Evolutionary conservation across 2,113 vertebrate genomes (phyloP).

Genomic region (Anhinga rufa): DNA sequence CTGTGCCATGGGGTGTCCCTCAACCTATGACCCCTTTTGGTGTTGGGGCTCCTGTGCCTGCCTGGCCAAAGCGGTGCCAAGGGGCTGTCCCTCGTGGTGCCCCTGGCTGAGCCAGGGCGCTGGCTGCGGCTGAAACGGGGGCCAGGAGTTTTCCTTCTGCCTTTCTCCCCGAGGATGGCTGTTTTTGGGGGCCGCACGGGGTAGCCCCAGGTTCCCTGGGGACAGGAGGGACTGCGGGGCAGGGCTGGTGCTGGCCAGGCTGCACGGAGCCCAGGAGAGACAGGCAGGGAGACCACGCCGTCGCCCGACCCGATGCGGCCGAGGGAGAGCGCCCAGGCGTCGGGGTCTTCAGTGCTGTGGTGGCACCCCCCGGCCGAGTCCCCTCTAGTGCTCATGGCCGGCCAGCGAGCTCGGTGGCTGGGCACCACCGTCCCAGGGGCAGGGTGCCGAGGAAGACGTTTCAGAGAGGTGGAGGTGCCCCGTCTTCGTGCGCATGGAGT

Average conservation of each 20-base stretch:
- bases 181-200: not conserved
- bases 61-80: not conserved
- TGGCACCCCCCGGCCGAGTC: not conserved
- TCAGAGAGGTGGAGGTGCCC: not conserved
- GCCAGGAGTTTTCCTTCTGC: not conserved
- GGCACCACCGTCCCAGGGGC: not conserved
- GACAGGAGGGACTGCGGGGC: not conserved
- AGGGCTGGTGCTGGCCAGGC: not conserved
- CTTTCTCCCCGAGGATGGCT: not conserved
- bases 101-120: not conserved
- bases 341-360: not conserved
- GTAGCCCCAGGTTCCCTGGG: not conserved
- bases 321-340: fast-evolving
- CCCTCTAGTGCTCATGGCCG: not conserved
- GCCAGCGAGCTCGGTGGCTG: not conserved
- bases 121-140: not conserved
- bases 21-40: not conserved
- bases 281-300: fast-evolving
- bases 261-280: not conserved
- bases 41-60: fast-evolving
- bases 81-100: not conserved
- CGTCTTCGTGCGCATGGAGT: not conserved
- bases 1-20: not conserved
- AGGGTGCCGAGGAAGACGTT: not conserved
- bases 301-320: fast-evolving